phyloP scores from a whole-genome alignment of 2,888 invertebrate species.

The Tipula unca region DNA sequence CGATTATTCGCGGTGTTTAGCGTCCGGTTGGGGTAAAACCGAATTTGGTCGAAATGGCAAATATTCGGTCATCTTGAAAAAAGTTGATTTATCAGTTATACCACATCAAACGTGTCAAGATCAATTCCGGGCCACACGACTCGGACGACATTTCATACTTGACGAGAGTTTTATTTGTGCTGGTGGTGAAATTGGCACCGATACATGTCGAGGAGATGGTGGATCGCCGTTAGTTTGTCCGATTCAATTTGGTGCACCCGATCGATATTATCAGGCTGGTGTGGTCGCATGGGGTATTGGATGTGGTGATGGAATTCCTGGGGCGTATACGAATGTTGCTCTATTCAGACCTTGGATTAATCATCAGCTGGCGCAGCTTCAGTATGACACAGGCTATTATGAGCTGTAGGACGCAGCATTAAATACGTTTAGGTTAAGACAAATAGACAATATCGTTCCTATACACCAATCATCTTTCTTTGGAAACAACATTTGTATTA shows the following conservation, averaged over 20 bases:
- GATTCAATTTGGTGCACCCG: conserved; percentile 42
- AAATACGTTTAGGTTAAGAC: neutral
- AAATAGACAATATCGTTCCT: neutral
- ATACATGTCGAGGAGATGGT: conserved; percentile 50
- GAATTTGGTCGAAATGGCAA: conserved; percentile 40
- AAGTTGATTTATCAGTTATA: conserved; percentile 61
- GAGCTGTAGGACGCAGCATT: neutral
- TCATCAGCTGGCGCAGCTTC: neutral
- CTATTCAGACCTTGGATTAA: conserved; percentile 61
- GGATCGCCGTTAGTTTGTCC: conserved; percentile 72
- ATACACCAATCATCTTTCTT: no score
- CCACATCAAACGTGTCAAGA: conserved; percentile 41
- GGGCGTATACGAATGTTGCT: conserved; percentile 65
- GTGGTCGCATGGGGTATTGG: conserved; percentile 80
- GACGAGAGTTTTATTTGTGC: conserved; percentile 66
- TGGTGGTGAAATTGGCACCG: conserved; percentile 57
- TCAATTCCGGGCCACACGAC: conserved; percentile 50
- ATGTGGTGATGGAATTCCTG: conserved; percentile 62
- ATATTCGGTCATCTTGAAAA: conserved; percentile 53
- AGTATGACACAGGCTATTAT: neutral
- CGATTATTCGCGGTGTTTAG: conserved; percentile 27
- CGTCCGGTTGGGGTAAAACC: conserved; percentile 33
- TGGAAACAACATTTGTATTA: no score
- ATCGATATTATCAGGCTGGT: conserved; percentile 42
- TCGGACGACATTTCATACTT: conserved; percentile 55